Conservation (phyloP, 2,888 invertebrate species). For the Drosophila mimica region DNA sequence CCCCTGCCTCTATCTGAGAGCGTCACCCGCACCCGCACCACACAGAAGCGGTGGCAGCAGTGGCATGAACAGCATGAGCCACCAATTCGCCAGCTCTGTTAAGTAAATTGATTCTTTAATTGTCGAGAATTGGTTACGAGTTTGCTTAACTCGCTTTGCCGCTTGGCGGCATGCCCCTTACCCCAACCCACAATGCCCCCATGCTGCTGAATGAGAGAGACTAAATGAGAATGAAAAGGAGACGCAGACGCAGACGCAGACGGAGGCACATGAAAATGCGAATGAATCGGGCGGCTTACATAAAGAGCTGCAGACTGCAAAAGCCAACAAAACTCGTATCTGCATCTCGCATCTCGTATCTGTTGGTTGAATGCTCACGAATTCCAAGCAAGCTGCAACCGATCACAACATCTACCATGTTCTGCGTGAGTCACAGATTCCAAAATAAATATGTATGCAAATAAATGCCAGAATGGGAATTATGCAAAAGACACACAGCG, state of each 20-base stretch:
- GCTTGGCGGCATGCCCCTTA: conserved; percentile 42
- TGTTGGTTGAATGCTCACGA: conserved; percentile 26
- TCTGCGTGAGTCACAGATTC: conserved; percentile 60
- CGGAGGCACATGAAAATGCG: conserved; percentile 18
- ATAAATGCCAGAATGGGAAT: conserved; percentile 52
- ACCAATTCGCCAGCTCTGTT: conserved; percentile 76
- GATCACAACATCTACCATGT: conserved; percentile 6
- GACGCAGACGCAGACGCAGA: background rate
- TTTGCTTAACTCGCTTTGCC: conserved; percentile 74
- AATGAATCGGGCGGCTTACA: conserved; percentile 51
- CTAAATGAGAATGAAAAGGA: background rate
- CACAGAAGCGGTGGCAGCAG: conserved; percentile 18
- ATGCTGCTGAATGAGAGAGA: conserved; percentile 35
- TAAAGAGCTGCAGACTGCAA: conserved; percentile 25
- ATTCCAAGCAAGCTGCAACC: conserved; percentile 21
- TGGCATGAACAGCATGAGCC: conserved; percentile 24
- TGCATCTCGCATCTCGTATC: conserved; percentile 34
- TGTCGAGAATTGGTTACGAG: conserved; percentile 79
- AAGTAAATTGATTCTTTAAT: conserved; percentile 79
- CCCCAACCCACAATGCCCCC: conserved; percentile 68
- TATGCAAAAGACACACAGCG: conserved; percentile 55
- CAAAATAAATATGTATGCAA: conserved; percentile 70
- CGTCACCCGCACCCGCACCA: conserved; percentile 56
- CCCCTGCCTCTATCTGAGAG: conserved; percentile 26
- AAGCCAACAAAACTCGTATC: conserved; percentile 34